phyloP scores from a whole-genome alignment of 2,888 invertebrate species.

The Hofmannophila pseudospretella region DNA sequence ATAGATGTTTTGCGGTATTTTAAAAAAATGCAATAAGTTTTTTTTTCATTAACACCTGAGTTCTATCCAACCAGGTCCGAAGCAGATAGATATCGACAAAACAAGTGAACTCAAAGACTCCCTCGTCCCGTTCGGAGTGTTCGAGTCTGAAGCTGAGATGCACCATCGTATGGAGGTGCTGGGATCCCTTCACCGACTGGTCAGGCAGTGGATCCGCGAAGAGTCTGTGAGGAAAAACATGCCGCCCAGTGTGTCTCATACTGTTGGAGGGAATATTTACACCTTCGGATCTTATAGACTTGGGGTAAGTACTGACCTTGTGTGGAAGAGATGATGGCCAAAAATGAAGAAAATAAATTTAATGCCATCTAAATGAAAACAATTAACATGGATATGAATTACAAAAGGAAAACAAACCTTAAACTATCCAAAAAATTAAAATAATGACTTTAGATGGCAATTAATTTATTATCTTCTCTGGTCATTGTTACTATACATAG shows the following conservation, averaged over 20 bases:
- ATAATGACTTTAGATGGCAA: too few species aligned
- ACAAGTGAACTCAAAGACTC: conserved; percentile 88
- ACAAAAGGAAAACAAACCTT: too few species aligned
- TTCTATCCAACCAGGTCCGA: conserved; percentile 77
- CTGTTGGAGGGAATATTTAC: conserved; percentile 98
- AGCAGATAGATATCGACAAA: conserved; percentile 85
- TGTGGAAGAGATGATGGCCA: too few species aligned
- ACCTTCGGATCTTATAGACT: conserved; percentile 99
- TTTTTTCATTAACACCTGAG: too few species aligned
- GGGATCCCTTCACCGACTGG: conserved; percentile 91
- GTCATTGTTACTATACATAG: too few species aligned
- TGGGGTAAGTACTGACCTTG: conserved; percentile 88
- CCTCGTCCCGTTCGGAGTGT: conserved; percentile 90
- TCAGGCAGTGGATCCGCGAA: conserved; percentile 96
- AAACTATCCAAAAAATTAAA: too few species aligned
- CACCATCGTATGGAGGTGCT: conserved; percentile 92
- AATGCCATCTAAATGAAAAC: too few species aligned
- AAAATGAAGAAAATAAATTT: too few species aligned
- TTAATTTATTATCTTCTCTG: too few species aligned
- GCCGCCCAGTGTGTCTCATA: conserved; percentile 92
- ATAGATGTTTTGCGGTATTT: too few species aligned
- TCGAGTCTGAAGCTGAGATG: conserved; percentile 93
- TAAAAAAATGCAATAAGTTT: too few species aligned
- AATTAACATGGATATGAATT: too few species aligned
- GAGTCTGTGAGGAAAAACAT: conserved; percentile 93